These are phyloP conservation scores for Scleropages formosus DNA, from an alignment of 2,797 vertebrate genomes.

Conservation along the genomic window DNA sequence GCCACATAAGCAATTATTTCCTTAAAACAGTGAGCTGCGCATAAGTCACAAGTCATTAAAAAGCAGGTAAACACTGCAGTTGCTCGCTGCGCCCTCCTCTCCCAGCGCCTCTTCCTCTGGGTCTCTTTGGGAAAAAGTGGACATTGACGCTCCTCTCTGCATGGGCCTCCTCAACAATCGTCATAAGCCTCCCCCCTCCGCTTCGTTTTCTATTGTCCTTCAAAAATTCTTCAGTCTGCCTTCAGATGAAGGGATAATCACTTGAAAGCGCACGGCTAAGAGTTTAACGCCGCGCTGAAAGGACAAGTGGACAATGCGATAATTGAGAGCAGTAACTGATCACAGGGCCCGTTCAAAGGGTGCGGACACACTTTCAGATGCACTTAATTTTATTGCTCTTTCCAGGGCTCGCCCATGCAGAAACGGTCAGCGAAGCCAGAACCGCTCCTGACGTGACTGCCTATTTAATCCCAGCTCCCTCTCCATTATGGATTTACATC, in stretches of 20 bases:
- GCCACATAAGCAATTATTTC: slow-evolving; percentile 43
- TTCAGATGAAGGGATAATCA: slow-evolving; percentile 99
- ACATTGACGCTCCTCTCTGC: slow-evolving; percentile 80
- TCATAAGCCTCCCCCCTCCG: slow-evolving; percentile 61
- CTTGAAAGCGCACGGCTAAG: slow-evolving; percentile 92
- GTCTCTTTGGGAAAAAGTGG: slow-evolving; percentile 60
- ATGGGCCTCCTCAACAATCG: slow-evolving; percentile 60
- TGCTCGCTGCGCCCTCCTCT: slow-evolving; percentile 23
- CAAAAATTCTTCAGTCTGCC: slow-evolving; percentile 88
- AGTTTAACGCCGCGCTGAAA: slow-evolving; percentile 87
- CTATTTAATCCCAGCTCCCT: background rate
- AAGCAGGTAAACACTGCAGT: slow-evolving; percentile 1
- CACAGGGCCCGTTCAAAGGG: slow-evolving; percentile 91
- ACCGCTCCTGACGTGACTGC: slow-evolving; percentile 62
- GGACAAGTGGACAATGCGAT: slow-evolving; percentile 94
- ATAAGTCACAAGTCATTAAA: background rate
- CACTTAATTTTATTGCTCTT: slow-evolving; percentile 98
- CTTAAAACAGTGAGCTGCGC: background rate
- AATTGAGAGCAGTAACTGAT: slow-evolving; percentile 98
- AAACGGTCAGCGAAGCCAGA: slow-evolving; percentile 65
- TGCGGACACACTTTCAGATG: slow-evolving; percentile 78
- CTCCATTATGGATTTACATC: slow-evolving; percentile 1
- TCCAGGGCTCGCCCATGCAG: slow-evolving; percentile 74
- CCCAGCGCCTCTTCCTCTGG: slow-evolving; percentile 23
- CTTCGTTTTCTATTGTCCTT: slow-evolving; percentile 88